phyloP scores from a whole-genome alignment of 2,888 invertebrate genomes.

The Drosophila fungiperda region DNA sequence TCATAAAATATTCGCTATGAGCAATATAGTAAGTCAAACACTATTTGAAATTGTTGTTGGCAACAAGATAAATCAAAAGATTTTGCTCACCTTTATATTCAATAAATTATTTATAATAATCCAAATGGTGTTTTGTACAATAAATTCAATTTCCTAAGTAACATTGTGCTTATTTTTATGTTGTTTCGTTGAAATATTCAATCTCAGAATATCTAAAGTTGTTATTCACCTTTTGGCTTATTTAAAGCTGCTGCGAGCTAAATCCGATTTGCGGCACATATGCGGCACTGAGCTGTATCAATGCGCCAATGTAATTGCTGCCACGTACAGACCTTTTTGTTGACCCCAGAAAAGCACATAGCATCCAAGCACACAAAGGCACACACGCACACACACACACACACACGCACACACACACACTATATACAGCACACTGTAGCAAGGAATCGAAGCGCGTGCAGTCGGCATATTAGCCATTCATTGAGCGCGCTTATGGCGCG shows the following conservation, averaged over 20 bases:
- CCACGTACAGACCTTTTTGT: slow-evolving; percentile 44
- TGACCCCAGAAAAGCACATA: slow-evolving; percentile 46
- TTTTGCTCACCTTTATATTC: not conserved
- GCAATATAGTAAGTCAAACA: not conserved
- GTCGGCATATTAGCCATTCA: slow-evolving; percentile 77
- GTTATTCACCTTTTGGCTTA: slow-evolving; percentile 12
- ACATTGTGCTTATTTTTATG: not conserved
- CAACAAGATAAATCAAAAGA: not conserved
- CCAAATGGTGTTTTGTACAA: not conserved
- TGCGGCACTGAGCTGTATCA: slow-evolving; percentile 34
- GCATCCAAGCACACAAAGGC: slow-evolving; percentile 1
- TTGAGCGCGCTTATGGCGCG: slow-evolving; percentile 74
- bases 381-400: not conserved
- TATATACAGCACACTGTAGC: not conserved
- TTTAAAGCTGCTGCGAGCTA: slow-evolving; percentile 36
- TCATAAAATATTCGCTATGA: not conserved
- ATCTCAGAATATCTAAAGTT: slow-evolving; percentile 2
- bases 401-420: not conserved
- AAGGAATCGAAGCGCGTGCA: slow-evolving; percentile 52
- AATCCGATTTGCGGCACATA: slow-evolving; percentile 47
- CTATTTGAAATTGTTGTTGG: not conserved
- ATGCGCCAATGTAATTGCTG: slow-evolving; percentile 58
- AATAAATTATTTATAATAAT: slow-evolving; percentile 5
- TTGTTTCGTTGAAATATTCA: slow-evolving; percentile 3
- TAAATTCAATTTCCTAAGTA: slow-evolving; percentile 3